Evolutionary conservation across 2,113 vertebrate genomes (phyloP), one percentile per base, ranked within the genome.

Genomic region (Micronycteris hirsuta): DNA sequence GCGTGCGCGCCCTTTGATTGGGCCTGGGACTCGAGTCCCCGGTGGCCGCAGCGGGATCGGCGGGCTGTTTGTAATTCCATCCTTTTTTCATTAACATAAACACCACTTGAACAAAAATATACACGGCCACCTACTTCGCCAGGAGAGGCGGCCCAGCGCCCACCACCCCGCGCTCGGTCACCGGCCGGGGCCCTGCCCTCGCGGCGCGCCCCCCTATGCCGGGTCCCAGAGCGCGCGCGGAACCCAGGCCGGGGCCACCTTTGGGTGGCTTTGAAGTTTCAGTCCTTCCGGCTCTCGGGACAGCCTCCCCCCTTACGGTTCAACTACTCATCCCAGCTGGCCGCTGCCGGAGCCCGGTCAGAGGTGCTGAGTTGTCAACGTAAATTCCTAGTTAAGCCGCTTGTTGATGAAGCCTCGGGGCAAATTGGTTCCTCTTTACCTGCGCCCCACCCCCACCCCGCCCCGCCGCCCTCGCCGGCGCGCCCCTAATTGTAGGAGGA

Each of bases 81-180:
- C 98, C 98, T 98, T 99, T 96, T 98, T 98, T 98, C 99, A 98
- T 98, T 98, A 99, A 99, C 99, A 99, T 99, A 99, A 99, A 99
- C 99, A 99, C 98, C 98, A 98, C 99, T 99, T 98, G 95, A 99
- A 99, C 98, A 98, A 99, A 99, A 99, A 99, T 99, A 99, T 98
- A 99, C 99, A 98, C 83, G 99, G 99, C 99, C 99, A 99, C 99
- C 99, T 99, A 99, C 99, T 97, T 98, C 98, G 99, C 97, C 93
- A 3, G 97, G 7, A 85, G 43, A 94, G 97, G 8, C 10, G 36
- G 95, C 14, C 96, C 86, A 58, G 95, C 31, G 87, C 93, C 96
- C 96, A 95, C 86, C 85, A 38, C 86, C 58, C 91, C 12, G 28
- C 13, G 22, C 26, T 22, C 67, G 6, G 86, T 82, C 22, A 14